phyloP scores from a whole-genome alignment of 2,797 vertebrate genomes.

The Characodon lateralis region DNA sequence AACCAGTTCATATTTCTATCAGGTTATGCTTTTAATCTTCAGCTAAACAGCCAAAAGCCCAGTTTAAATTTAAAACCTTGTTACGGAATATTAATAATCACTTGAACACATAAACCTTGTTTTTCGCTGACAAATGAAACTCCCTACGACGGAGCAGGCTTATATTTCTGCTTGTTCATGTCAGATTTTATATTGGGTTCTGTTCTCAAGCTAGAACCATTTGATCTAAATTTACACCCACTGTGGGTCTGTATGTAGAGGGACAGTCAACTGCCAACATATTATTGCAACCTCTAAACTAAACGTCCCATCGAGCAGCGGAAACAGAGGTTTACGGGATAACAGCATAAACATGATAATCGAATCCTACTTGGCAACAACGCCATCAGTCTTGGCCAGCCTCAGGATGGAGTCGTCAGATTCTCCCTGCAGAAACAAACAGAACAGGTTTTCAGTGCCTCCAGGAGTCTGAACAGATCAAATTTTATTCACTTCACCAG shows the following conservation, averaged over 20 bases:
- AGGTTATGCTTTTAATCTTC: neutral
- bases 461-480: too few relatives aligned
- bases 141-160: neutral
- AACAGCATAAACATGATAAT: neutral
- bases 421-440: constrained; percentile 84
- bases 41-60: too few relatives aligned
- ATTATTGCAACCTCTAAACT: too few relatives aligned
- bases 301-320: too few relatives aligned
- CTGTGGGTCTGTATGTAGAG: neutral
- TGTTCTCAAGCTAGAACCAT: neutral
- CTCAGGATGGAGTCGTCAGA: constrained; percentile 96
- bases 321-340: neutral
- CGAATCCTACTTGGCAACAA: constrained; percentile 90
- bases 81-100: neutral
- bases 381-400: constrained; percentile 87
- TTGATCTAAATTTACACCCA: neutral
- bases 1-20: neutral
- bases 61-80: neutral
- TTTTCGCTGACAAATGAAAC: neutral
- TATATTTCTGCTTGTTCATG: neutral
- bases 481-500: too few relatives aligned
- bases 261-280: neutral
- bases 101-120: neutral
- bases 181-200: neutral
- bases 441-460: neutral